Evolutionary conservation across 2,888 invertebrate genomes (phyloP).

Genomic region (Oscheius sp.): DNA sequence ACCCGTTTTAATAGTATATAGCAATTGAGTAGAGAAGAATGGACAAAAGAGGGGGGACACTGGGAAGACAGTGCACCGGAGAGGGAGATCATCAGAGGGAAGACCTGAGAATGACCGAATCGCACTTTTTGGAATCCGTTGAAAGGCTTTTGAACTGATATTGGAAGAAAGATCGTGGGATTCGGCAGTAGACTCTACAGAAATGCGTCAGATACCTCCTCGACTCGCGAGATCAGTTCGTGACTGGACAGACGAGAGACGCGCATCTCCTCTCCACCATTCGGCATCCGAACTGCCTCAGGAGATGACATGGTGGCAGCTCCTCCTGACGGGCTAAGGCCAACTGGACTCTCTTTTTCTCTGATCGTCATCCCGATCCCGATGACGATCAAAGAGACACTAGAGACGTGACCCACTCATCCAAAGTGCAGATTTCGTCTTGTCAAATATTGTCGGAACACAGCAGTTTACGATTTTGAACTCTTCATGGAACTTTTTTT

Average conservation of each 20-base stretch:
- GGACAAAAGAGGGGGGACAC: slow-evolving; percentile 11
- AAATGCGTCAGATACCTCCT: slow-evolving; percentile 57
- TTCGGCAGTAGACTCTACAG: slow-evolving; percentile 38
- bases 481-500: no score
- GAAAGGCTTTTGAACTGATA: slow-evolving; percentile 24
- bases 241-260: slow-evolving; percentile 56
- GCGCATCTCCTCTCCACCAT: slow-evolving; percentile 62
- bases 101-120: slow-evolving; percentile 30
- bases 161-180: slow-evolving; percentile 12
- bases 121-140: neutral
- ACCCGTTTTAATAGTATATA: slow-evolving; percentile 9
- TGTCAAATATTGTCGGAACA: no score
- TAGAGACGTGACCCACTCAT: no score
- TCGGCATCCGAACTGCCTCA: slow-evolving; percentile 50
- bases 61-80: slow-evolving; percentile 26
- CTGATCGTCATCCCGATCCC: no score
- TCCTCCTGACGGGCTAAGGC: no score
- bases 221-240: slow-evolving; percentile 51
- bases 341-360: no score
- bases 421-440: no score
- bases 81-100: slow-evolving; percentile 12
- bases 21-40: neutral
- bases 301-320: slow-evolving; percentile 20
- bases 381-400: no score
- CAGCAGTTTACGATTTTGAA: no score